These are phyloP conservation scores for Drosophila barbarae DNA, from an alignment of 2,888 invertebrate genomes.

Conservation along the genomic window DNA sequence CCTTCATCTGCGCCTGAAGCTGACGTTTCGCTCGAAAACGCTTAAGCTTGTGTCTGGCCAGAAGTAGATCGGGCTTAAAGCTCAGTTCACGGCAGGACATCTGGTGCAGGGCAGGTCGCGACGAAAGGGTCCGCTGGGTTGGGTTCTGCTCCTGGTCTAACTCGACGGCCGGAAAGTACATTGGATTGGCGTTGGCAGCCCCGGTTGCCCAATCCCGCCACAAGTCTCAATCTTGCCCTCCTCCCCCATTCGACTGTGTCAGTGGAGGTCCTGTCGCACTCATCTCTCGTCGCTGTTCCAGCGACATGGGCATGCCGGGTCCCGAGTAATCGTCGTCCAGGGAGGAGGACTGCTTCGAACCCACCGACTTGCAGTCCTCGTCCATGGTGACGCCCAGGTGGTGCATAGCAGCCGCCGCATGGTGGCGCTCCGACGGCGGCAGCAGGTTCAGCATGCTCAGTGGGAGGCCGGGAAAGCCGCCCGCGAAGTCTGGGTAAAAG, in stretches of 20 bases:
- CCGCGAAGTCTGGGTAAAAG: conserved; percentile 91
- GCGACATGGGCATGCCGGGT: conserved; percentile 80
- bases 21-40: conserved; percentile 72
- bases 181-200: conserved; percentile 78
- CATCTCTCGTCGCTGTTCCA: conserved; percentile 67
- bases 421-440: conserved; percentile 86
- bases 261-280: conserved; percentile 52
- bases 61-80: conserved; percentile 77
- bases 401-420: conserved; percentile 82
- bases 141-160: conserved; percentile 48
- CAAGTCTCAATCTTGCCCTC: conserved; percentile 84
- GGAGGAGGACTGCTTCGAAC: conserved; percentile 82
- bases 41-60: conserved; percentile 76
- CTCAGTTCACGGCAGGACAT: conserved; percentile 62
- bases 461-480: conserved; percentile 88
- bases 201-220: conserved; percentile 79
- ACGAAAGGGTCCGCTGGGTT: conserved; percentile 1
- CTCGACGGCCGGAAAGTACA: conserved; percentile 78
- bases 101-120: conserved; percentile 36
- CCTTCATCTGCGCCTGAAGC: conserved; percentile 39
- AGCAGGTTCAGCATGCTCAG: conserved; percentile 91
- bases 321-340: conserved; percentile 82
- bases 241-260: conserved; percentile 84
- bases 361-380: conserved; percentile 84
- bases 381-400: conserved; percentile 82